These are phyloP conservation scores for Paracanthobrama guichenoti DNA, from an alignment of 2,113 vertebrate genomes.

Conservation along the genomic window DNA sequence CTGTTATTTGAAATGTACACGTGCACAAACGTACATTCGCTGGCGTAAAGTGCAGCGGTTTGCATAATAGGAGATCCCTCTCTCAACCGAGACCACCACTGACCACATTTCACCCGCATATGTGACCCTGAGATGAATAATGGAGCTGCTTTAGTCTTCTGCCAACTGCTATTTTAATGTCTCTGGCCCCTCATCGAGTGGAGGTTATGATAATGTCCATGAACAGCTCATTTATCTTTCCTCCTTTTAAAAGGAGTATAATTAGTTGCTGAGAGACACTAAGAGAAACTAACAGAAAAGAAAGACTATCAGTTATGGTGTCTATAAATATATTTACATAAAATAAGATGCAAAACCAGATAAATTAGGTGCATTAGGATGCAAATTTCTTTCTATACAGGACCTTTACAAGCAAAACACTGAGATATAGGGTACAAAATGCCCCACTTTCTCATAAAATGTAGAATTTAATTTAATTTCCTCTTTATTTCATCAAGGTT, in stretches of 20 bases:
- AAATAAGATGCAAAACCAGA: neutral
- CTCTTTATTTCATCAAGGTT: neutral
- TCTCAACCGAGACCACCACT: neutral
- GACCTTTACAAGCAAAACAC: neutral
- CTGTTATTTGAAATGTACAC: neutral
- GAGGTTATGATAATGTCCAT: neutral
- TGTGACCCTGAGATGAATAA: neutral
- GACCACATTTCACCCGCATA: neutral
- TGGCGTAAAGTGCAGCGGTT: neutral
- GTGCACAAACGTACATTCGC: neutral
- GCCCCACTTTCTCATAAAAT: neutral
- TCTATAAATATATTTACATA: neutral
- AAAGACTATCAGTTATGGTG: neutral
- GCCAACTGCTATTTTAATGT: neutral
- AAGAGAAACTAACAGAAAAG: neutral
- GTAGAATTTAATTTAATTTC: no score
- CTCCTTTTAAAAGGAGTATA: neutral
- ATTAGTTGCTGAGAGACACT: neutral
- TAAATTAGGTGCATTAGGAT: neutral
- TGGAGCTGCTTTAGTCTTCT: neutral
- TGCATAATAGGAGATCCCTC: neutral
- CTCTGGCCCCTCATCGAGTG: neutral
- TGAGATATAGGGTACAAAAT: neutral
- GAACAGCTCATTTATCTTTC: neutral
- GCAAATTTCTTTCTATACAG: no score